Evolutionary conservation across 2,113 vertebrate species (phyloP).

Genomic region (Sinocyclocheilus maitianheensis): DNA sequence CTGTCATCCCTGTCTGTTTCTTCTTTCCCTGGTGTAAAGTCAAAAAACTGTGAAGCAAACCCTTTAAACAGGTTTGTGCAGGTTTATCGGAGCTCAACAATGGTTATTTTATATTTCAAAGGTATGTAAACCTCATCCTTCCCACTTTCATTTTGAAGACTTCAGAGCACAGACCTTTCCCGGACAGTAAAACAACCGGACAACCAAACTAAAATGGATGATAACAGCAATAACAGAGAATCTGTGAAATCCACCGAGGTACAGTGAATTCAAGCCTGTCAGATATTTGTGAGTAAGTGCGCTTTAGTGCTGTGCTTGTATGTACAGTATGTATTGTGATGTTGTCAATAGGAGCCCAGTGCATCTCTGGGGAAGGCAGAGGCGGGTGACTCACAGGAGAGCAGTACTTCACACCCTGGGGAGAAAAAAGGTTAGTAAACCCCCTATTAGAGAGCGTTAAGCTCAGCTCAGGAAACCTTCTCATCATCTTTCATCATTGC

Average conservation of each 20-base stretch:
- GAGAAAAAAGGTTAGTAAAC: slow-evolving; percentile 73
- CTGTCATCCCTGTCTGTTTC: slow-evolving; percentile 77
- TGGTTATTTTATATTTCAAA: background rate
- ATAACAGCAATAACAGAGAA: slow-evolving; percentile 51
- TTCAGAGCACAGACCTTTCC: slow-evolving; percentile 76
- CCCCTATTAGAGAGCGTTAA: slow-evolving; percentile 62
- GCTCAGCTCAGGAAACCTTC: slow-evolving; percentile 66
- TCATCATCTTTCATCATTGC: slow-evolving; percentile 59
- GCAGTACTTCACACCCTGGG: slow-evolving; percentile 69
- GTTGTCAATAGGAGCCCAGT: slow-evolving; percentile 66
- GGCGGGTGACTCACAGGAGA: slow-evolving; percentile 81
- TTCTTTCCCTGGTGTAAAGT: slow-evolving; percentile 75
- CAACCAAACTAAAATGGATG: slow-evolving; percentile 63
- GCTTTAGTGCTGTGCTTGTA: background rate
- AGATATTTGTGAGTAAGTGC: background rate
- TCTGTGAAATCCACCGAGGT: slow-evolving; percentile 60
- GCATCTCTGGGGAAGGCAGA: slow-evolving; percentile 68
- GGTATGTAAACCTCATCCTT: slow-evolving; percentile 20
- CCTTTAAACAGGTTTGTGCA: slow-evolving; percentile 69
- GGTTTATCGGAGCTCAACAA: background rate
- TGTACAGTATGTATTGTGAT: slow-evolving; percentile 55
- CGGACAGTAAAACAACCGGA: slow-evolving; percentile 51
- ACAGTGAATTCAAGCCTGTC: background rate
- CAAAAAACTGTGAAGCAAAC: slow-evolving; percentile 67
- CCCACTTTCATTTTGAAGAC: slow-evolving; percentile 58